Conservation (phyloP, 2,888 invertebrate species). For the Harpalus rubripes region DNA sequence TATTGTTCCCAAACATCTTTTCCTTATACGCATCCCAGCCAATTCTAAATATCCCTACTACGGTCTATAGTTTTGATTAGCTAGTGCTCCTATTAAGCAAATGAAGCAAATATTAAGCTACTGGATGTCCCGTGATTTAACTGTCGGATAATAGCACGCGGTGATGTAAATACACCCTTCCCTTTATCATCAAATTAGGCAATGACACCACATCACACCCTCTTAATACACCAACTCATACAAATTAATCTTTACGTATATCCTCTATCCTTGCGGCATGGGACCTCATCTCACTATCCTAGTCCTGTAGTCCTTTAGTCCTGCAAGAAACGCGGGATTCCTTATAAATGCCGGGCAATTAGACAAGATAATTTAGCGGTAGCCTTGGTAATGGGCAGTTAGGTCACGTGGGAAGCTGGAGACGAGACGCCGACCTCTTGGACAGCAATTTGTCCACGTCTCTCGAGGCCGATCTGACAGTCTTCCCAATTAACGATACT, state of each 20-base stretch:
- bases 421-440: constrained; percentile 30
- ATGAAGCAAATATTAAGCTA: neutral
- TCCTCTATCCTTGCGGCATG: neutral
- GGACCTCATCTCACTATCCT: neutral
- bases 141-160: neutral
- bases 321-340: constrained; percentile 52
- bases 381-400: constrained; percentile 53
- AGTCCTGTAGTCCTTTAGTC: neutral
- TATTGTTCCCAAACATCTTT: no score
- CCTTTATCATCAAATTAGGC: constrained; percentile 41
- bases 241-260: constrained; percentile 27
- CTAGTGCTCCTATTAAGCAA: neutral
- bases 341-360: constrained; percentile 63
- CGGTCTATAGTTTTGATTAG: no score
- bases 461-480: constrained; percentile 59
- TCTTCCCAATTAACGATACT: constrained; percentile 64
- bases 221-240: constrained; percentile 30
- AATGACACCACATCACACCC: constrained; percentile 36
- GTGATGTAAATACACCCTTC: neutral
- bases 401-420: constrained; percentile 51
- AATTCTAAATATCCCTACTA: no score
- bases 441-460: constrained; percentile 63
- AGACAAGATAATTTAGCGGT: constrained; percentile 62
- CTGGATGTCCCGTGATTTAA: neutral
- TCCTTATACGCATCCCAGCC: no score